Percentiles rank a stretch among this genome's conserved stretches.
Conservation (phyloP, 2,113 vertebrate genomes). For the Stigmatopora argus region DNA sequence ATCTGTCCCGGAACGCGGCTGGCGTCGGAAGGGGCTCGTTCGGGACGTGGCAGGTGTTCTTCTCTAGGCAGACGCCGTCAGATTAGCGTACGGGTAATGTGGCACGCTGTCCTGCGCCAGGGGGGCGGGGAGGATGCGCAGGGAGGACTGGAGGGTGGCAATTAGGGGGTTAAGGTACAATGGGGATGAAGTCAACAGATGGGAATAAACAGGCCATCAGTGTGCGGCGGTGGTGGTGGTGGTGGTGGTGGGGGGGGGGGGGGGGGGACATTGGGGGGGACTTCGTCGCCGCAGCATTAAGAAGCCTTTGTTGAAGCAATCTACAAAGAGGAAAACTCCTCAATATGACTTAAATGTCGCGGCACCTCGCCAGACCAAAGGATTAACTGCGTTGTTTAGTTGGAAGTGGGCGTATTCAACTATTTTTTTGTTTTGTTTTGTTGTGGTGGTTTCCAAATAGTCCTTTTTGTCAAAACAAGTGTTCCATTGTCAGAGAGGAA, state of each 20-base stretch:
- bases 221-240: neutral
- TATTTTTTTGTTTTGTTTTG: neutral
- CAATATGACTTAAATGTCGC: neutral
- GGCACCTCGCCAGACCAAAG: neutral
- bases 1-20: conserved; percentile 32
- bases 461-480: neutral
- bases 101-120: conserved; percentile 52
- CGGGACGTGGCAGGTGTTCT: conserved; percentile 62
- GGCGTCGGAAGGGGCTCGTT: conserved; percentile 9
- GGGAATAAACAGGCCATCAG: conserved; percentile 61
- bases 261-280: conserved; percentile 30
- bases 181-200: conserved; percentile 73
- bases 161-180: conserved; percentile 70
- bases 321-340: conserved; percentile 1
- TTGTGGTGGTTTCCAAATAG: neutral
- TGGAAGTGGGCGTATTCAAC: neutral
- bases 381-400: neutral
- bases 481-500: neutral
- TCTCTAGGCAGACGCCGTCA: conserved; percentile 58
- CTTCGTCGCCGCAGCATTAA: conserved; percentile 38
- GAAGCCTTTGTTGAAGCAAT: conserved; percentile 42
- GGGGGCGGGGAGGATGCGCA: conserved; percentile 35
- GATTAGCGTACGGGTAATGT: conserved; percentile 63
- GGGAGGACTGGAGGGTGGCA: conserved; percentile 63
- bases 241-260: too few relatives aligned